Conservation (phyloP, 1,140 invertebrate genomes). For the Drosophila orena region DNA sequence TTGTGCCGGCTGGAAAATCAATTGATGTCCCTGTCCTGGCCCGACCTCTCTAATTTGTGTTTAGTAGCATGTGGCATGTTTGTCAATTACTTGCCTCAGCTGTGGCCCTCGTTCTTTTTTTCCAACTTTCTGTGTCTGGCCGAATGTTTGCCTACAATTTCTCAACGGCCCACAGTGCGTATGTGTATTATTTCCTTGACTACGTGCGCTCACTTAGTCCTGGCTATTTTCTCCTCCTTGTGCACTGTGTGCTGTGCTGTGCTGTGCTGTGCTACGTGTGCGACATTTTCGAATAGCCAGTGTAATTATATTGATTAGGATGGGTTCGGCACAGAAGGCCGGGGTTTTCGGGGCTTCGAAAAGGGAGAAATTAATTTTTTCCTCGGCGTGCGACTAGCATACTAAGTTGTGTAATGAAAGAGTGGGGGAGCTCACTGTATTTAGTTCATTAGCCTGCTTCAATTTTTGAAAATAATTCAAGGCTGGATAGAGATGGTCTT, state of each 20-base stretch:
- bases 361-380: constrained; percentile 68
- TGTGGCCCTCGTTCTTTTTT: constrained; percentile 1
- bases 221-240: constrained; percentile 43
- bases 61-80: constrained; percentile 81
- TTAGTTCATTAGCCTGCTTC: constrained; percentile 23
- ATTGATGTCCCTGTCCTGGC: constrained; percentile 62
- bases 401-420: constrained; percentile 46
- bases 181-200: constrained; percentile 76
- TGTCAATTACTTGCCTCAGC: constrained; percentile 70
- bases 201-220: constrained; percentile 64
- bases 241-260: constrained; percentile 1
- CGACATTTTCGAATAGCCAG: constrained; percentile 76
- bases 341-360: constrained; percentile 14
- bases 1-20: constrained; percentile 54
- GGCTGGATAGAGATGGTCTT: no score
- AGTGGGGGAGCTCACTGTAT: neutral
- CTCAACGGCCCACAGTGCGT: constrained; percentile 59
- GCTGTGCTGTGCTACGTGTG: constrained; percentile 59
- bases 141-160: constrained; percentile 72
- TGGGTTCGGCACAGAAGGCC: constrained; percentile 7
- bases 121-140: constrained; percentile 4
- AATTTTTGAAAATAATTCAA: constrained; percentile 11
- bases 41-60: constrained; percentile 70
- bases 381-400: constrained; percentile 57
- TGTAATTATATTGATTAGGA: constrained; percentile 81